Percentiles rank a stretch among this genome's conserved stretches.
Evolutionary conservation across 2,113 vertebrate species (phyloP).

Genomic region (Marmota flaviventris): DNA sequence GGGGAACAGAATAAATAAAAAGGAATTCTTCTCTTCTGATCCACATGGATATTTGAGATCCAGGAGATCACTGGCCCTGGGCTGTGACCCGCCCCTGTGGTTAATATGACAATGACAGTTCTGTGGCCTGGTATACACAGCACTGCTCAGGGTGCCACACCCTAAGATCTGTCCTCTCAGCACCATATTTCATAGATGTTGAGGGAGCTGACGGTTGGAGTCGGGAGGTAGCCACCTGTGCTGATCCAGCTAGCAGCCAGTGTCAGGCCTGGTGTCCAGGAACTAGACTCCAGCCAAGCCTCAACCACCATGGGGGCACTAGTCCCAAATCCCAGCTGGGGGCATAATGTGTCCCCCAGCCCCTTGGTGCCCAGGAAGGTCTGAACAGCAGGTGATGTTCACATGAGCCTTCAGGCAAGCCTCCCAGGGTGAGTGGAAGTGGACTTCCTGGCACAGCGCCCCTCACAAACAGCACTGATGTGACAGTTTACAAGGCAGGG

Average conservation of each 20-base stretch:
- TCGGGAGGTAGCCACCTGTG: rapidly evolving
- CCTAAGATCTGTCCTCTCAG: background rate
- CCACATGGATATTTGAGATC: background rate
- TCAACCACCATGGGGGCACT: rapidly evolving
- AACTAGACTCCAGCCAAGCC: background rate
- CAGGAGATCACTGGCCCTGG: slow-evolving; percentile 7
- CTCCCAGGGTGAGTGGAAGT: background rate
- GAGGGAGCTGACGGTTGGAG: background rate
- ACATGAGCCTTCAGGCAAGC: background rate
- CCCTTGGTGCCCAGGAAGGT: background rate
- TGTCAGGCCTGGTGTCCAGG: background rate
- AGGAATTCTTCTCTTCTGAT: slow-evolving; percentile 49
- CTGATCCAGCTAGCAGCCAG: background rate
- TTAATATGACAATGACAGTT: background rate
- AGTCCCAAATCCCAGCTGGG: background rate
- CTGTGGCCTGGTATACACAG: background rate
- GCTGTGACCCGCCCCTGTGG: background rate
- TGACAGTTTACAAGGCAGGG: too few relatives aligned
- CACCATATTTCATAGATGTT: background rate
- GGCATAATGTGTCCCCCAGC: background rate
- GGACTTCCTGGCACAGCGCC: rapidly evolving
- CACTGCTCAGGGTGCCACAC: background rate
- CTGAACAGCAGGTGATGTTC: background rate
- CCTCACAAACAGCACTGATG: background rate
- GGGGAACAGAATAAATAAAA: slow-evolving; percentile 2